These are phyloP conservation scores for Cyaniris semiargus DNA, from an alignment of 2,888 invertebrate genomes.

Conservation along the genomic window DNA sequence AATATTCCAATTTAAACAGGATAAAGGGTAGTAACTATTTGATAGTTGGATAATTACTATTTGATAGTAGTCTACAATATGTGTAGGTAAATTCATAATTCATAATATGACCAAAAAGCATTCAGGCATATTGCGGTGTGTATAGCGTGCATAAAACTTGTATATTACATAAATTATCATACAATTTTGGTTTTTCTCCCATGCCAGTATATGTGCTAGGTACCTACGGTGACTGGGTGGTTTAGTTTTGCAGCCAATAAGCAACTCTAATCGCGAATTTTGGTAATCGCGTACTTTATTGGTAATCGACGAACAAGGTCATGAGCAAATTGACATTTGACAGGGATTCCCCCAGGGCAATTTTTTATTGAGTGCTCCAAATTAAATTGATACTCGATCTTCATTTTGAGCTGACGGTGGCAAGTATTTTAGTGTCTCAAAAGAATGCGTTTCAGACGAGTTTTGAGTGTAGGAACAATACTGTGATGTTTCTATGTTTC, in stretches of 20 bases:
- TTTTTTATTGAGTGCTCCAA: background rate
- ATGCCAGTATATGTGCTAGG: background rate
- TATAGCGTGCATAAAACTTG: background rate
- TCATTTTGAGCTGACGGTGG: background rate
- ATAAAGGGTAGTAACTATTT: background rate
- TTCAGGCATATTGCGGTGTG: constrained; percentile 1
- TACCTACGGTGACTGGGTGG: background rate
- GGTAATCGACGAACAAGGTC: constrained; percentile 27
- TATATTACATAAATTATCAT: background rate
- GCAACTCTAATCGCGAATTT: constrained; percentile 12
- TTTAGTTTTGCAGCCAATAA: constrained; percentile 9
- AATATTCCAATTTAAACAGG: background rate
- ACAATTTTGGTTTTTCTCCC: background rate
- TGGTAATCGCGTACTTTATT: background rate
- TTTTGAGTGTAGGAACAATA: no score
- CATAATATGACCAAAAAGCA: background rate
- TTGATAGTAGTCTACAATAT: background rate
- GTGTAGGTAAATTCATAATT: background rate
- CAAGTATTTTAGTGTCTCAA: background rate
- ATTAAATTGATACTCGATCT: background rate
- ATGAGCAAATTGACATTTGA: background rate
- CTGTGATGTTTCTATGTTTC: no score
- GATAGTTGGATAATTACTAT: no score
- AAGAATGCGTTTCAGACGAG: background rate
- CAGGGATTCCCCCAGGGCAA: background rate